phyloP scores from a whole-genome alignment of 2,113 vertebrate genomes.

The Eudyptes chrysolophus region DNA sequence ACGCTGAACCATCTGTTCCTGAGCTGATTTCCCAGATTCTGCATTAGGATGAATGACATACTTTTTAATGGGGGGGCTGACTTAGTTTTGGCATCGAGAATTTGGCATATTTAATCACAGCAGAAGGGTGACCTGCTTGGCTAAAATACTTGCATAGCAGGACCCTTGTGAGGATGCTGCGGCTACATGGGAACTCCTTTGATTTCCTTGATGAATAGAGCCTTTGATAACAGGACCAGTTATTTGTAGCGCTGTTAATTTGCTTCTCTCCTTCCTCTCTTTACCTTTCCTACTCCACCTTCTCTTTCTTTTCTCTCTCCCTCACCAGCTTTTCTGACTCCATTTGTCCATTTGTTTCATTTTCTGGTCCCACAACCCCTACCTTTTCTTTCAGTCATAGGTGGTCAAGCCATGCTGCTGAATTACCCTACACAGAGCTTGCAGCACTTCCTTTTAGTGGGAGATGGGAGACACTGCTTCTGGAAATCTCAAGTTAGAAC shows the following conservation, averaged over 20 bases:
- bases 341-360: constrained; percentile 17
- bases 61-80: background rate
- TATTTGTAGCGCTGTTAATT: constrained; percentile 44
- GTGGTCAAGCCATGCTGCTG: constrained; percentile 60
- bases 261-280: constrained; percentile 59
- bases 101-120: background rate
- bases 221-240: constrained; percentile 7
- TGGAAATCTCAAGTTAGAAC: constrained; percentile 67
- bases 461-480: constrained; percentile 69
- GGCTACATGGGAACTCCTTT: background rate
- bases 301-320: background rate
- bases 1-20: constrained; percentile 2
- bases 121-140: constrained; percentile 52
- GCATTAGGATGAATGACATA: background rate
- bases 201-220: background rate
- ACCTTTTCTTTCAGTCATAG: constrained; percentile 66
- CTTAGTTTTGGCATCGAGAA: background rate
- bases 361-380: constrained; percentile 42
- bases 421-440: constrained; percentile 61
- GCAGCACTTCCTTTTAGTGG: constrained; percentile 68
- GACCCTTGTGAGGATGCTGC: background rate
- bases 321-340: background rate
- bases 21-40: background rate
- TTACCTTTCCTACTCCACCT: background rate
- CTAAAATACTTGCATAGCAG: background rate